phyloP scores from a whole-genome alignment of 2,888 invertebrate genomes.

The Heliconius sara region DNA sequence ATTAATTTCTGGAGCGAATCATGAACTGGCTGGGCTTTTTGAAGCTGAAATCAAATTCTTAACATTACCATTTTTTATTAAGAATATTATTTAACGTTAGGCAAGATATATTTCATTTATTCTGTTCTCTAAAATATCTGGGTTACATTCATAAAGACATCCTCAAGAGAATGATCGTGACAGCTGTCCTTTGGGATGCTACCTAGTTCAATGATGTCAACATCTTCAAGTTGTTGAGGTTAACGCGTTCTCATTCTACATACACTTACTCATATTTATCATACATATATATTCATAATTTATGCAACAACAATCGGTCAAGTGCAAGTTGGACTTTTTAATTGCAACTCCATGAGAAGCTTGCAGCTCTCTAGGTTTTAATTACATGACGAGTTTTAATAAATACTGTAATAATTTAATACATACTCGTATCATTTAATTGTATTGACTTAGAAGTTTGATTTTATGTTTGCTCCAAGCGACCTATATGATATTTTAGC shows the following conservation, averaged over 20 bases:
- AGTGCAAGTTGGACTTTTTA: no score
- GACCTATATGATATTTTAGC: no score
- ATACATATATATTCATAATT: background rate
- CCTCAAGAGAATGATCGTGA: slow-evolving; percentile 25
- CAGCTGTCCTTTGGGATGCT: slow-evolving; percentile 21
- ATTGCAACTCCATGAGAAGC: no score
- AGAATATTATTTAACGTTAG: background rate
- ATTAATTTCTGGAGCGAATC: background rate
- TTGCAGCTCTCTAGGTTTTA: no score
- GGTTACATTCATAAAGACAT: slow-evolving; percentile 11
- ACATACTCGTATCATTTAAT: no score
- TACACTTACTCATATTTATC: background rate
- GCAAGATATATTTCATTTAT: background rate
- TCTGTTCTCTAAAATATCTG: background rate
- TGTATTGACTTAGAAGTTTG: no score
- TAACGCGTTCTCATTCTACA: slow-evolving; percentile 15
- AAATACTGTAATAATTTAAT: no score
- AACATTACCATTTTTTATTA: background rate
- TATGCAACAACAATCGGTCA: background rate
- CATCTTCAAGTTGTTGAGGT: slow-evolving; percentile 12
- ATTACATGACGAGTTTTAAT: no score
- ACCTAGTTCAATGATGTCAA: slow-evolving; percentile 19
- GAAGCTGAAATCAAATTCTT: background rate
- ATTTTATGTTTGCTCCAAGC: no score
- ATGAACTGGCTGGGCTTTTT: no score